phyloP scores from a whole-genome alignment of 1,140 invertebrate species.

The Drusus annulatus region DNA sequence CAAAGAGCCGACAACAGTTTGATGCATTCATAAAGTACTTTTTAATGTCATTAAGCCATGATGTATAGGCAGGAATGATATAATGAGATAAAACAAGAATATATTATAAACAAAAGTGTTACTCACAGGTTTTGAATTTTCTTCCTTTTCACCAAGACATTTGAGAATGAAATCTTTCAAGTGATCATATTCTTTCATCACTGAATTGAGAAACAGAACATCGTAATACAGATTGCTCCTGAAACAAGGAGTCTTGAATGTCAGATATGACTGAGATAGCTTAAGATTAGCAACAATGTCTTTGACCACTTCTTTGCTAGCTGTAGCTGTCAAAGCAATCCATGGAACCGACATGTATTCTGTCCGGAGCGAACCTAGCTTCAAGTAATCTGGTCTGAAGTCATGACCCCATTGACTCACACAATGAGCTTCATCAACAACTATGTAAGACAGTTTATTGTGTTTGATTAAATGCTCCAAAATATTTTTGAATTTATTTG shows the following conservation, averaged over 20 bases:
- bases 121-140: slow-evolving; percentile 70
- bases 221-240: slow-evolving; percentile 89
- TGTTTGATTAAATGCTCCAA: slow-evolving; percentile 75
- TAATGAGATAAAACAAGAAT: too few species aligned
- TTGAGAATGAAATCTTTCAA: slow-evolving; percentile 79
- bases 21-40: too few species aligned
- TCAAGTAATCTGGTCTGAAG: slow-evolving; percentile 95
- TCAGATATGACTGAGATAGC: slow-evolving; percentile 74
- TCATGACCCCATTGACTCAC: slow-evolving; percentile 99
- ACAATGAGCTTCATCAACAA: slow-evolving; percentile 98
- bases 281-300: slow-evolving; percentile 78
- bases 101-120: too few species aligned
- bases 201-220: slow-evolving; percentile 86
- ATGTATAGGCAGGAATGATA: too few species aligned
- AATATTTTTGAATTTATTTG: slow-evolving; percentile 80
- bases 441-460: slow-evolving; percentile 83
- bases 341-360: slow-evolving; percentile 82
- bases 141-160: slow-evolving; percentile 70
- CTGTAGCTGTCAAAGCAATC: slow-evolving; percentile 97
- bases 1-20: too few species aligned
- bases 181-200: slow-evolving; percentile 85
- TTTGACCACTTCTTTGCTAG: slow-evolving; percentile 81
- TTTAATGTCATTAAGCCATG: too few species aligned
- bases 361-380: slow-evolving; percentile 82
- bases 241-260: slow-evolving; percentile 83